Base-by-base conservation (phyloP, 2,113 vertebrate species). In the Megaceryle torquata region DNA sequence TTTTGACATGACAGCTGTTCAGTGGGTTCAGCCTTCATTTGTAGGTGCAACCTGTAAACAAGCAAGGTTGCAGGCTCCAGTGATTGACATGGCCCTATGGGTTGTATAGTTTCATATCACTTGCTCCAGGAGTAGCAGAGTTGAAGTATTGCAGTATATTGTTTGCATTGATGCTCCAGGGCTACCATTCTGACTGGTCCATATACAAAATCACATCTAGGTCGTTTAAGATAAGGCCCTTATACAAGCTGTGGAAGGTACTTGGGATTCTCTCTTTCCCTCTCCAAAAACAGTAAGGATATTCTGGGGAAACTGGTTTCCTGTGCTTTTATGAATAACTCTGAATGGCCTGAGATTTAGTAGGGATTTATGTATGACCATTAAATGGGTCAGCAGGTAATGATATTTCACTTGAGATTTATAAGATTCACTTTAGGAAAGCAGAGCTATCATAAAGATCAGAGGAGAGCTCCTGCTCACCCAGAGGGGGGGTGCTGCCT, bases 401-500 rank as follows among this genome's bases (percentile, higher is more conserved):
- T 31, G 56, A 26, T 70, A 51, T 35, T 86, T 89, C 20, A 35
- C 11, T 64, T 5, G 5, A 84, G 44, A 68, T 76, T 48, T 72
- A 31, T 51, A n/a, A 64, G 69, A 53, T 84, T 70, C 79, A 29
- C n/a, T 71, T 50, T 28, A 28, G 80, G 31, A 20, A 70, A 84
- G 29, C 46, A 83, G 63, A 72, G 60, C 41, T 88, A 9, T 19
- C 37, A 28, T 10, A 44, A 75, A 79, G 69, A 28, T 57, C 57
- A 76, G 70, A 68, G 74, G 46, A 59, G 25, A 57, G 48, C 24
- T 71, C 37, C 25, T 75, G 56, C 43, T 77, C 41, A 31, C 7
- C 1, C 31, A 14, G 59, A 8, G 31, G 5, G 15, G 29, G 37
- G 2, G 0, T 59, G 51, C 11, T 1, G 2, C 31, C n/a, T 65